Evolutionary conservation across 2,888 invertebrate species (phyloP).

Genomic region (Drosophila paramelanica): DNA sequence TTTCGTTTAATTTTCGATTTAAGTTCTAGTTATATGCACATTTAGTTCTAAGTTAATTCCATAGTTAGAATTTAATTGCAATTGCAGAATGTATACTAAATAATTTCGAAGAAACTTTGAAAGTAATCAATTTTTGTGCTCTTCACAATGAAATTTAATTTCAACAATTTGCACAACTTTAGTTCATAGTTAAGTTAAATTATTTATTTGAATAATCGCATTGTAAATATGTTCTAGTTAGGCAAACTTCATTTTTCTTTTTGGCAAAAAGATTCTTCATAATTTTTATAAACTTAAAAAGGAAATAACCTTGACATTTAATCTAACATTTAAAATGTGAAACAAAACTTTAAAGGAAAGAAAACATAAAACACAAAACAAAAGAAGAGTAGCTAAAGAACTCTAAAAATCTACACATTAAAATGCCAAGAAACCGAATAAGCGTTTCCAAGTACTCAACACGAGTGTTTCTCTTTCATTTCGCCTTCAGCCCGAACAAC

Average conservation of each 20-base stretch:
- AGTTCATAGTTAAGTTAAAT: conserved; percentile 76
- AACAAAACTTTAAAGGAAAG: conserved; percentile 40
- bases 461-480: conserved; percentile 65
- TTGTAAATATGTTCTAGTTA: conserved; percentile 52
- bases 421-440: conserved; percentile 58
- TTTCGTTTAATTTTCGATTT: conserved; percentile 26
- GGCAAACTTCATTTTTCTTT: conserved; percentile 58
- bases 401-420: conserved; percentile 52
- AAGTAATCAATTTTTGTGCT: conserved; percentile 25
- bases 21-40: conserved; percentile 11
- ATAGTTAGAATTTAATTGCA: conserved; percentile 44
- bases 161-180: conserved; percentile 45
- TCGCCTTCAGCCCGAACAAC: conserved; percentile 40
- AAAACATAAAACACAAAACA: conserved; percentile 33
- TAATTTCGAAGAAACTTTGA: conserved; percentile 35
- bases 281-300: conserved; percentile 53
- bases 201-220: conserved; percentile 66
- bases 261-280: conserved; percentile 85
- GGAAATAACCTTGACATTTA: conserved; percentile 51
- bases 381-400: conserved; percentile 29
- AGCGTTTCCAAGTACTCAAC: conserved; percentile 56
- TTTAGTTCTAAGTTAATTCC: conserved; percentile 63
- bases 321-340: conserved; percentile 49
- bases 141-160: conserved; percentile 52
- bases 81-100: conserved; percentile 20